Conservation (phyloP, 2,113 vertebrate genomes). For the Actenoides lindsayi region DNA sequence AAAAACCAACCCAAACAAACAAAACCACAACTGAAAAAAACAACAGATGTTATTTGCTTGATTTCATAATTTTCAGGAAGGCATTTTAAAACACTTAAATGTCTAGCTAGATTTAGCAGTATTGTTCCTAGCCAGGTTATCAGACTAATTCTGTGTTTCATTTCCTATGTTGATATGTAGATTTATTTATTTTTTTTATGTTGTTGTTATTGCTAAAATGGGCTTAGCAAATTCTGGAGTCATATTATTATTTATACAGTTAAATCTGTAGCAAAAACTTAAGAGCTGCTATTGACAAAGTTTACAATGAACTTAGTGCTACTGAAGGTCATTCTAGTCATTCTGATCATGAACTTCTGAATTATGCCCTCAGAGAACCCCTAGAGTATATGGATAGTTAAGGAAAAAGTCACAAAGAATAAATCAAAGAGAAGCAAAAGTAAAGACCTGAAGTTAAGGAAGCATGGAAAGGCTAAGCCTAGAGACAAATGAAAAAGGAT, state of each 20-base stretch:
- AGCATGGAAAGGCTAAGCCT: slow-evolving; percentile 32
- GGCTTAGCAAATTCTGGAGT: background rate
- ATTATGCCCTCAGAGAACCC: slow-evolving; percentile 25
- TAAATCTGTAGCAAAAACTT: background rate
- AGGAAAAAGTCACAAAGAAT: slow-evolving; percentile 52
- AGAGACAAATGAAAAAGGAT: slow-evolving; percentile 18
- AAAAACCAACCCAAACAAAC: no score
- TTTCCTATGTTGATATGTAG: background rate
- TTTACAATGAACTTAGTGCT: slow-evolving; percentile 19
- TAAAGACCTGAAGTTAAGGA: slow-evolving; percentile 32
- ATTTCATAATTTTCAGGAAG: background rate
- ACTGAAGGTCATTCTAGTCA: slow-evolving; percentile 34
- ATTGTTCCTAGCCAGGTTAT: background rate
- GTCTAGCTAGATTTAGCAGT: background rate
- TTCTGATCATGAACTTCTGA: slow-evolving; percentile 40
- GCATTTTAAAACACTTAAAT: background rate
- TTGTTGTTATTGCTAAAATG: background rate
- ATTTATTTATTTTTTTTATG: background rate
- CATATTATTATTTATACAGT: background rate
- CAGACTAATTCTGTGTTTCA: background rate
- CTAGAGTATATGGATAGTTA: slow-evolving; percentile 1
- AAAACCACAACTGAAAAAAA: background rate
- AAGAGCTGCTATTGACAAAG: background rate
- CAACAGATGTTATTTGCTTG: background rate
- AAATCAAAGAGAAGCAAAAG: slow-evolving; percentile 47